Conservation (phyloP, 2,113 vertebrate species). For the Mohoua ochrocephala region DNA sequence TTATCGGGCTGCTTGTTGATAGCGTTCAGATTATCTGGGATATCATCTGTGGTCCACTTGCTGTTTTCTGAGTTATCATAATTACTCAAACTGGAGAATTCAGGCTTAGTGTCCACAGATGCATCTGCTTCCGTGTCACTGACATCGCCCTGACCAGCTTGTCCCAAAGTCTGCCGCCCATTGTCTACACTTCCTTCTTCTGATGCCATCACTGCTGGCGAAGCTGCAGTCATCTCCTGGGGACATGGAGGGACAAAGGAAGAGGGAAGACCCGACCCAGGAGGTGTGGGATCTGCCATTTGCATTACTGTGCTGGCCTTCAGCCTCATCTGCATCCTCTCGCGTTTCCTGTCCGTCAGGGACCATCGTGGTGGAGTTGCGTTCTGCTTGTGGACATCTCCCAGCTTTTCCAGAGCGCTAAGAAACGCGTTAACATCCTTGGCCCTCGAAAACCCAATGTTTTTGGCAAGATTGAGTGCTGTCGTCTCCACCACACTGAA, state of each 20-base stretch:
- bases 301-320: constrained; percentile 34
- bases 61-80: constrained; percentile 66
- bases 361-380: constrained; percentile 76
- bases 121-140: fast-evolving
- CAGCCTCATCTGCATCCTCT: constrained; percentile 81
- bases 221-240: background rate
- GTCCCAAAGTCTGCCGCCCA: background rate
- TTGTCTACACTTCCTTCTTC: background rate
- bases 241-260: background rate
- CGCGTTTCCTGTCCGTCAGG: constrained; percentile 78
- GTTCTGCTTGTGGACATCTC: constrained; percentile 75
- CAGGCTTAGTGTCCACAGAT: background rate
- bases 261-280: background rate
- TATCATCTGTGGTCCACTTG: constrained; percentile 89
- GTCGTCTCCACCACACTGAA: constrained; percentile 67
- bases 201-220: fast-evolving
- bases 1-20: constrained; percentile 63
- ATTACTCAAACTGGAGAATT: background rate
- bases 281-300: background rate
- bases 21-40: constrained; percentile 85
- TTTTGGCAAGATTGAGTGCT: constrained; percentile 82
- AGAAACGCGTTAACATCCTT: constrained; percentile 83
- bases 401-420: constrained; percentile 82
- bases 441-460: constrained; percentile 76
- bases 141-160: background rate